Conservation (phyloP, 2,797 vertebrate genomes). For the Thalassophryne amazonica region DNA sequence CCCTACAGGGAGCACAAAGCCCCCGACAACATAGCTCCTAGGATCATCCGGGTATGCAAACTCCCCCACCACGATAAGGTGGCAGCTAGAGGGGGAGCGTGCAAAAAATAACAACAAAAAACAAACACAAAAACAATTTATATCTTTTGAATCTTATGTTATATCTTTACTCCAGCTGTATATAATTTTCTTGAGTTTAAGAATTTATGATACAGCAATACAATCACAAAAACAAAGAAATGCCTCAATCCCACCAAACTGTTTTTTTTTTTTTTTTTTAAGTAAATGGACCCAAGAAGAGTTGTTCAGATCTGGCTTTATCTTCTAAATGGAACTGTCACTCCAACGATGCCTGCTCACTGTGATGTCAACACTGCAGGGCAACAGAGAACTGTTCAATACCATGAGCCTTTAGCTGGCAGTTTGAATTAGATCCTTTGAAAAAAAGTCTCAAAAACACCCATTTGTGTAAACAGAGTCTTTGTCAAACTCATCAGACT, state of each 20-base stretch:
- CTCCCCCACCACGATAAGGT: no score
- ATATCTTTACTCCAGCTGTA: not conserved
- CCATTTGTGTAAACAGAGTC: constrained; percentile 12
- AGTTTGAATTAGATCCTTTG: not conserved
- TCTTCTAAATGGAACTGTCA: constrained; percentile 63
- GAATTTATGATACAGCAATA: not conserved
- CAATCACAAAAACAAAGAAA: not conserved
- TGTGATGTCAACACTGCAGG: constrained; percentile 14
- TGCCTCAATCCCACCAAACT: constrained; percentile 14
- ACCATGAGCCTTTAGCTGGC: constrained; percentile 2
- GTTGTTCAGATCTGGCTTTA: constrained; percentile 44
- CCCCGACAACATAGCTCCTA: no score
- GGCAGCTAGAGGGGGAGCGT: no score
- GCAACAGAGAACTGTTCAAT: constrained; percentile 19
- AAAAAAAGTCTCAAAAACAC: not conserved
- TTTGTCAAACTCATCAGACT: constrained; percentile 6
- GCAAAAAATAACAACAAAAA: no score
- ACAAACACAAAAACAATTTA: no score
- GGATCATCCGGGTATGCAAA: no score
- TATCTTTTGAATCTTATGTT: no score
- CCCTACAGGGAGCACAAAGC: no score
- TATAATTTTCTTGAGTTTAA: not conserved
- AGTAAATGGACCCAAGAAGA: constrained; percentile 35
- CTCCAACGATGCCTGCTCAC: constrained; percentile 22
- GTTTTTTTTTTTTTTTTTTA: no score